Evolutionary conservation across 2,888 invertebrate genomes (phyloP), one percentile per base, ranked within the genome.

Genomic region (Eremobia ochroleuca): DNA sequence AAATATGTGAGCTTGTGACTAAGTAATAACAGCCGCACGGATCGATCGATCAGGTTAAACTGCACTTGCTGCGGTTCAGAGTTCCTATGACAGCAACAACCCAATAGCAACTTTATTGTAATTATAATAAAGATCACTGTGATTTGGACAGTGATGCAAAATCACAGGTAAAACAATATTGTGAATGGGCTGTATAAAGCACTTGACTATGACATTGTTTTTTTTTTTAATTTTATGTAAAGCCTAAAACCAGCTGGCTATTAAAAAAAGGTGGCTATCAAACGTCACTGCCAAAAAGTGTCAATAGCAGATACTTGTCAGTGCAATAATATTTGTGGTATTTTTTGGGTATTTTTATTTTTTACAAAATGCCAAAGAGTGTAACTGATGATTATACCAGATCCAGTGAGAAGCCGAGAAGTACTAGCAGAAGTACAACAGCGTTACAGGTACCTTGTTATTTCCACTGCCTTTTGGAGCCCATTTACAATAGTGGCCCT

Each of bases 381-480:
- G 85, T 83, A 0, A 90, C 91, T 0, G 94, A 93, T 5, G 92
- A 93, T 0, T 89, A 85, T 52, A 89, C 92, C 0, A 93, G 91
- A 72, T 89, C 92, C 0, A 92, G 86, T 52, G 94, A 93, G 1
- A 95, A 93, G 49, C 82, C 89, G 0, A 90, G 93, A 13, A 94
- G 94, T 34, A 61, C 61, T 1, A 93, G 94, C 67, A 87, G 90
- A 3, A 92, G 92, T 65, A 90, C 92, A 0, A 67, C 72, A 18
- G 65, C 31, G 4, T 58, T 83, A 25, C 85, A 82, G 72, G 89
- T 64, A 73, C 21, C 11, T 18, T 59, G 0, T 21, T 46, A 4
- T 31, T 11, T 49, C 34, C 4, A 43, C 18, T 31, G 28, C 21
- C 3, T 25, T 25, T n/a, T 31, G 21, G 21, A 21, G 43, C 28